Evolutionary conservation across 2,113 vertebrate species (phyloP).

Genomic region (Xiphophorus maculatus): DNA sequence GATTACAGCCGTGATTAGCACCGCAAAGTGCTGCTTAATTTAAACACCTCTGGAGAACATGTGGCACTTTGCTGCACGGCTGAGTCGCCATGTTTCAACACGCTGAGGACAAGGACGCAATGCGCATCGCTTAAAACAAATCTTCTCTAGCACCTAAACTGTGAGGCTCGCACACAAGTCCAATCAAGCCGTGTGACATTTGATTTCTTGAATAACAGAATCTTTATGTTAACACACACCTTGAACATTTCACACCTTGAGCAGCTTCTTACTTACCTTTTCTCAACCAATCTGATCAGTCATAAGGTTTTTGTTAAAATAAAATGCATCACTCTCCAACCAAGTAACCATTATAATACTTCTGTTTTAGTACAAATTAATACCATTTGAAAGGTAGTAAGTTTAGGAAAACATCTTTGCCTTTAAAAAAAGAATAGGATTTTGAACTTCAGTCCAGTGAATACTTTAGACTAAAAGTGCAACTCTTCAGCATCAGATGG

Average conservation of each 20-base stretch:
- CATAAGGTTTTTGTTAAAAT: background rate
- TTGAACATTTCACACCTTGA: background rate
- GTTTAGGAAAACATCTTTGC: background rate
- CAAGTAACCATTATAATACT: background rate
- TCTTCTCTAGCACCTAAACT: slow-evolving; percentile 6
- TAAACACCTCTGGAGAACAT: slow-evolving; percentile 82
- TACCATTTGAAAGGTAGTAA: background rate
- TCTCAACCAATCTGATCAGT: slow-evolving; percentile 2
- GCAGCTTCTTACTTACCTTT: slow-evolving; percentile 4
- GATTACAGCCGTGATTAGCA: slow-evolving; percentile 82
- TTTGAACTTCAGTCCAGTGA: background rate
- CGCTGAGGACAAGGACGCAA: slow-evolving; percentile 31
- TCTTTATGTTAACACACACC: background rate
- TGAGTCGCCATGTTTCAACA: slow-evolving; percentile 49
- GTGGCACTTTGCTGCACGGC: slow-evolving; percentile 68
- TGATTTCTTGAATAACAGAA: background rate
- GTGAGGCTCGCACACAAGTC: background rate
- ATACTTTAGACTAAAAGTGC: background rate
- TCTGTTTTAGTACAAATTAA: background rate
- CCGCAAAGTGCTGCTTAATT: slow-evolving; percentile 79
- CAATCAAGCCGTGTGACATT: background rate
- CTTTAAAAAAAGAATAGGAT: background rate
- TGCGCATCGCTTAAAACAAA: background rate
- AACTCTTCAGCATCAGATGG: background rate
- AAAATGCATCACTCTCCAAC: background rate